Evolutionary conservation across 2,797 vertebrate species (phyloP), one percentile per base, ranked within the genome.

Genomic region (Danio jaintianensis): DNA sequence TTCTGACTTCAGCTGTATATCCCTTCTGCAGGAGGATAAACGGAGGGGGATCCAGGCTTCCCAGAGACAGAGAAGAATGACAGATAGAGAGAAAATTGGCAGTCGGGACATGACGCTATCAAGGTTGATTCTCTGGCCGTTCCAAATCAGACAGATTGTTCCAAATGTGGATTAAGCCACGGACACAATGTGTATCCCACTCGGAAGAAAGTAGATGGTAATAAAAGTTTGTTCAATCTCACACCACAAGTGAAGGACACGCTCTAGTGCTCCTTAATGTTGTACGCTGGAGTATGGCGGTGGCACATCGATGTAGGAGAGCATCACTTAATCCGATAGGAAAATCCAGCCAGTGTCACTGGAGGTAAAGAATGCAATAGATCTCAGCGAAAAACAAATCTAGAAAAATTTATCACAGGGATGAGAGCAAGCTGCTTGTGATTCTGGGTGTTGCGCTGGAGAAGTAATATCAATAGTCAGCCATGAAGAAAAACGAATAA

Each of bases 221-320:
- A 73, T 73, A 58, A 66, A 70, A 63, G 78, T 79, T 71, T 66
- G 69, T 64, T 73, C 78, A 53, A 66, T 80, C 61, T 52, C 9
- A 79, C 36, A 40, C 55, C 85, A 80, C 13, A n/a, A 56, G 87
- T 90, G 87, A 85, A 89, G 90, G 90, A 91, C 90, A 91, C 84
- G 89, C 89, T 91, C 90, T 84, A 87, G 84, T 90, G 89, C 91
- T 85, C 82, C 83, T 89, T 88, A 75, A 88, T 86, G 86, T 85
- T 90, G 88, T 80, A 92, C 87, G 87, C 86, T 84, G 81, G 48
- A 75, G 47, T 59, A 63, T 45, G 53, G 52, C 38, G 9, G 9
- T 50, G 52, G 61, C 40, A 61, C 47, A 20, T 53, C 20, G 38
- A 88, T 82, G 89, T 86, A 89, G 85, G 88, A 92, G 88, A 77